Conservation (phyloP, 2,113 vertebrate genomes). For the Lota lota region DNA sequence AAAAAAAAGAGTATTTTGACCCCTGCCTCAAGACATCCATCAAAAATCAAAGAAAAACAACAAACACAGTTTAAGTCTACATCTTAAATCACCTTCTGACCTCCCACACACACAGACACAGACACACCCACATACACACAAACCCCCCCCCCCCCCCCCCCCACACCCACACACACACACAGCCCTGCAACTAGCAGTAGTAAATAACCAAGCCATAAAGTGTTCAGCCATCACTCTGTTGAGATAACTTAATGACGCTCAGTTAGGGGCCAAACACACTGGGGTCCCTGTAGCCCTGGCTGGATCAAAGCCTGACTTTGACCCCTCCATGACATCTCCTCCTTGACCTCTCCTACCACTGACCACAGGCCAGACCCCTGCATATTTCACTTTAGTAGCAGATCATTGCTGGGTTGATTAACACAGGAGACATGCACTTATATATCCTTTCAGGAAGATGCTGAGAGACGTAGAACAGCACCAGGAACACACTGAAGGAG, state of each 20-base stretch:
- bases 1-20: too few relatives aligned
- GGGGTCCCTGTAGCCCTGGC: constrained; percentile 14
- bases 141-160: constrained; percentile 10
- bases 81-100: too few relatives aligned
- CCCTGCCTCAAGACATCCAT: too few relatives aligned
- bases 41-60: too few relatives aligned
- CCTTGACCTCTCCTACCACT: constrained; percentile 13
- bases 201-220: constrained; percentile 15
- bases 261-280: constrained; percentile 27
- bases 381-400: neutral
- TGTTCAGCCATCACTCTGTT: too few relatives aligned
- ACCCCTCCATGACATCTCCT: constrained; percentile 25
- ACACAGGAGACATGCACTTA: too few relatives aligned
- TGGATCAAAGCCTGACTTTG: constrained; percentile 45
- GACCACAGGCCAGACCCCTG: constrained; percentile 23
- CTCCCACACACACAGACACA: constrained; percentile 13
- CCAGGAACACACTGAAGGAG: too few relatives aligned
- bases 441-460: too few relatives aligned
- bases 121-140: constrained; percentile 8
- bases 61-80: too few relatives aligned
- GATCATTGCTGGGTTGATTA: too few relatives aligned
- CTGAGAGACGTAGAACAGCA: too few relatives aligned
- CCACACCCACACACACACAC: neutral
- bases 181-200: constrained; percentile 5
- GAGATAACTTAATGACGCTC: neutral